phyloP scores from a whole-genome alignment of 2,888 invertebrate species.

The Blastobasis adustella region DNA sequence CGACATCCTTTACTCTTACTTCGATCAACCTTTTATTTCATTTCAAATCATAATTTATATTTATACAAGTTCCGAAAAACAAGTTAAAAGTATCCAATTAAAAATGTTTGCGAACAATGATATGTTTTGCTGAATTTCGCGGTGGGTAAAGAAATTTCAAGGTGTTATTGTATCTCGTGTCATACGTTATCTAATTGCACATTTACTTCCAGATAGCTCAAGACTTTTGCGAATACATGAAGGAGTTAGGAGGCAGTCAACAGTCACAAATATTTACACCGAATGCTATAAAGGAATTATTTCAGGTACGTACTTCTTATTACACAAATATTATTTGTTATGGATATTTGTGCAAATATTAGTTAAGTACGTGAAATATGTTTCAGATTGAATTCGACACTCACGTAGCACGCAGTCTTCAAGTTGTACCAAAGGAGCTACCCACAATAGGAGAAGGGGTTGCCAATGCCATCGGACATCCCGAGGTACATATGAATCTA shows the following conservation, averaged over 20 bases:
- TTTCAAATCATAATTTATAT: too few species aligned
- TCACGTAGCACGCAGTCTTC: conserved; percentile 69
- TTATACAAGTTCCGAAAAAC: too few species aligned
- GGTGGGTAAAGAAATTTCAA: too few species aligned
- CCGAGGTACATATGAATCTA: conserved; percentile 40
- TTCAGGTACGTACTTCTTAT: conserved; percentile 43
- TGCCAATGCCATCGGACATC: conserved; percentile 62
- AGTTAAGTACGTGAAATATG: not conserved
- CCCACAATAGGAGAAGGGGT: conserved; percentile 73
- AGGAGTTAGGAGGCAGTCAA: conserved; percentile 62
- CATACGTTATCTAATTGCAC: too few species aligned
- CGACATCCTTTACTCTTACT: too few species aligned
- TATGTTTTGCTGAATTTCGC: too few species aligned
- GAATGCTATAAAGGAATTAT: conserved; percentile 64
- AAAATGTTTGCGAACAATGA: too few species aligned
- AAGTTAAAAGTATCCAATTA: too few species aligned
- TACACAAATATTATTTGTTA: not conserved
- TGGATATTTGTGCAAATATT: not conserved
- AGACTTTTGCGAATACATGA: conserved; percentile 67
- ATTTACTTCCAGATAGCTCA: conserved; percentile 48
- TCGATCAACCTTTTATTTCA: too few species aligned
- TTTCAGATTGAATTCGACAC: conserved; percentile 74
- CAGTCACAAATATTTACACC: conserved; percentile 64
- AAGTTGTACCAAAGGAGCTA: conserved; percentile 72
- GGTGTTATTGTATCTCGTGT: too few species aligned